phyloP scores from a whole-genome alignment of 1,140 invertebrate species.

The Centruroides vittatus region DNA sequence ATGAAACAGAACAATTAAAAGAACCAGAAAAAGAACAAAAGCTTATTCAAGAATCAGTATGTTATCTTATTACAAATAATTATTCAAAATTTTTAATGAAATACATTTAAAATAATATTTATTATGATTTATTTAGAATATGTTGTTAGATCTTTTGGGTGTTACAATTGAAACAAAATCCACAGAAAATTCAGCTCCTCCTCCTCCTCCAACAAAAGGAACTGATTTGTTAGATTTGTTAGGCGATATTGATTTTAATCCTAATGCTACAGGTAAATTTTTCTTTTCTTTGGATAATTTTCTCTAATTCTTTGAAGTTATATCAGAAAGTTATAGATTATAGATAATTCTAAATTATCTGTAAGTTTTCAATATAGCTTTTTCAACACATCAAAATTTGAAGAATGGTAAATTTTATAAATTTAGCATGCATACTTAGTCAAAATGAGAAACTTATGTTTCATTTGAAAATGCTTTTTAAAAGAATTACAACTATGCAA shows the following conservation, averaged over 20 bases:
- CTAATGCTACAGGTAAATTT: not conserved
- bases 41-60: conserved; percentile 33
- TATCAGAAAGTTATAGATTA: no score
- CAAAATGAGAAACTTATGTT: no score
- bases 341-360: no score
- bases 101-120: not conserved
- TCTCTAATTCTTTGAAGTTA: no score
- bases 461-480: no score
- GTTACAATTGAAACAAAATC: not conserved
- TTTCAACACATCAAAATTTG: no score
- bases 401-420: no score
- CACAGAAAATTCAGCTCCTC: not conserved
- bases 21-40: conserved; percentile 15
- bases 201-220: not conserved
- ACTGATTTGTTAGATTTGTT: conserved; percentile 11
- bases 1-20: conserved; percentile 4
- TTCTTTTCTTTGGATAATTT: not conserved
- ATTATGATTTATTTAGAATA: not conserved
- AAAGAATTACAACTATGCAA: no score
- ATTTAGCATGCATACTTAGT: no score
- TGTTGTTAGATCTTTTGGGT: not conserved
- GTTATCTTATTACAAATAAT: conserved; percentile 13
- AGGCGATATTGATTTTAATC: conserved; percentile 11
- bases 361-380: no score
- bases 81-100: not conserved